phyloP scores from a whole-genome alignment of 64 coral and sea anemone genomes.

The Dendrophyllia cribrosa region DNA sequence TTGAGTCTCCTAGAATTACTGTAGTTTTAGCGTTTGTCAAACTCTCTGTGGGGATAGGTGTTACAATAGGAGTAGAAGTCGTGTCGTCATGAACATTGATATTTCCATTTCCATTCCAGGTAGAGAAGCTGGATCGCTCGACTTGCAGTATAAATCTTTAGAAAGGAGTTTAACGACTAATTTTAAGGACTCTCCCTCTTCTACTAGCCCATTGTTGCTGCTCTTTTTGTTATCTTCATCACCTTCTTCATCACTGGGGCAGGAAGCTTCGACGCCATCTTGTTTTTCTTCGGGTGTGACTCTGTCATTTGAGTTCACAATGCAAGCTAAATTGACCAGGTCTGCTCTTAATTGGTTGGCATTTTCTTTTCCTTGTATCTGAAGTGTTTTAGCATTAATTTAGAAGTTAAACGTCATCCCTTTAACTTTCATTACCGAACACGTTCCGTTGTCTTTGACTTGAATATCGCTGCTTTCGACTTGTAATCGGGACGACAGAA shows the following conservation, averaged over 20 bases:
- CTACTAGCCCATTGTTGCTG: background rate
- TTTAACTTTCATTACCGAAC: conserved; percentile 19
- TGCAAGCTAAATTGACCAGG: conserved; percentile 23
- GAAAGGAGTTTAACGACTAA: conserved; percentile 7
- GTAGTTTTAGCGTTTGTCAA: conserved; percentile 5
- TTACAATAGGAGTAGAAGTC: background rate
- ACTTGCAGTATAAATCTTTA: conserved; percentile 1
- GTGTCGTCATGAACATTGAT: background rate
- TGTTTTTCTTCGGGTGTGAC: conserved; percentile 51
- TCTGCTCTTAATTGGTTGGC: conserved; percentile 21
- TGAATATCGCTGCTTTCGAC: conserved; percentile 27
- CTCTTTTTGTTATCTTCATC: conserved; percentile 23
- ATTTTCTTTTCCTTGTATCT: conserved; percentile 59
- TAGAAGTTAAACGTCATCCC: conserved; percentile 3
- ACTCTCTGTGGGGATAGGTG: background rate
- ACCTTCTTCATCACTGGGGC: background rate
- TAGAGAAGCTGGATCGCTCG: background rate
- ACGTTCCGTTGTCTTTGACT: conserved; percentile 37
- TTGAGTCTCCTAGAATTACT: background rate
- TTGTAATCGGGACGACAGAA: conserved; percentile 5
- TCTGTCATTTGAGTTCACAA: conserved; percentile 11
- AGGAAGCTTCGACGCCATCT: conserved; percentile 41
- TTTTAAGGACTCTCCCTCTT: background rate
- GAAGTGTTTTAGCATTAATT: background rate
- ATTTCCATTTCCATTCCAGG: background rate